A percentile compares a stretch with the other conserved stretches of the same genome.
These are phyloP conservation scores for Gymnosoma rotundatum DNA, from an alignment of 2,888 invertebrate genomes.

Conservation along the genomic window DNA sequence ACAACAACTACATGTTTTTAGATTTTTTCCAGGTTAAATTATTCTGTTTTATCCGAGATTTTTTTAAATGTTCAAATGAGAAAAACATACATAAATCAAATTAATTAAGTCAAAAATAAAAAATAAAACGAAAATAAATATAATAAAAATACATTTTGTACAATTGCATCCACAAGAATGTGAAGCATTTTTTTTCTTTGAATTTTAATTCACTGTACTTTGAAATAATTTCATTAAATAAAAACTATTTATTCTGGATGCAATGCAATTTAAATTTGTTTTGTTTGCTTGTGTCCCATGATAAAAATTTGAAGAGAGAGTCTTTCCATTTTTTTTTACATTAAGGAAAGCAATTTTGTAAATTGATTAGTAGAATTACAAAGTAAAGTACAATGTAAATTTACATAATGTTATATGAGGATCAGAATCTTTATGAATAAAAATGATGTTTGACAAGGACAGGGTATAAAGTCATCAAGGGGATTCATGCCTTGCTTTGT, in stretches of 20 bases:
- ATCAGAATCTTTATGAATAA: not conserved
- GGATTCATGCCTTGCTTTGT: too few relatives aligned
- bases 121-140: too few relatives aligned
- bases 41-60: too few relatives aligned
- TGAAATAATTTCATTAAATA: conserved; percentile 30
- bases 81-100: too few relatives aligned
- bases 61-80: too few relatives aligned
- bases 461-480: not conserved
- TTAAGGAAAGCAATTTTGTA: not conserved
- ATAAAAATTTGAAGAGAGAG: not conserved
- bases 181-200: not conserved
- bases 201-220: conserved; percentile 12
- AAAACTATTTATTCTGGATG: not conserved
- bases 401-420: not conserved
- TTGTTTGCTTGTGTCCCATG: not conserved
- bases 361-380: not conserved
- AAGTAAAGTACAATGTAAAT: not conserved
- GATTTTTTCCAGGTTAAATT: too few relatives aligned
- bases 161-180: too few relatives aligned
- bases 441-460: not conserved
- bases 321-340: not conserved
- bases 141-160: too few relatives aligned
- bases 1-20: too few relatives aligned
- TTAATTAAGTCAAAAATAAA: too few relatives aligned
- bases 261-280: not conserved